Base-by-base conservation (phyloP, 92 coral and sea anemone genomes). In the Umimayanthus chanpuru region DNA sequence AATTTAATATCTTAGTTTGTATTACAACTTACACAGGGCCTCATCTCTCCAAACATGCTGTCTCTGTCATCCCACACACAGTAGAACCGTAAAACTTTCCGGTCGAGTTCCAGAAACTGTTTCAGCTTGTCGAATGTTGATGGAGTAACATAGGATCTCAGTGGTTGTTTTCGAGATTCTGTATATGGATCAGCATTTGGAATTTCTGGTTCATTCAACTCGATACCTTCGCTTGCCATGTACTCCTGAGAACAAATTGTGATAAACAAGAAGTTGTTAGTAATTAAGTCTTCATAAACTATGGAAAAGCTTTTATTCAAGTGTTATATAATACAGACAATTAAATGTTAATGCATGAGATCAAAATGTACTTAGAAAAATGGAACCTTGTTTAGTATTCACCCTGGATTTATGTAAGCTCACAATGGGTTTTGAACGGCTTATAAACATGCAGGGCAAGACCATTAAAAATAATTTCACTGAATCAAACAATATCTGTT, bases 61-160 rank as follows among this genome's bases (percentile, higher is more conserved):
- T 97, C 99, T 72, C 99, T 94, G 93, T 97, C 99, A 82, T 97
- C 99, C 99, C 99, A 97, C 70, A 97, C 98, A 89, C 99, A 97
- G 88, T 86, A 97, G 81, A 97, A 97, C 58, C 99, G 91, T 90
- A 97, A 81, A 18, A 97, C 99, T 66, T 97, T 96, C 26, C 99
- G 75, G 88, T 97, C 99, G 88, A 97, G 82, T 80, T 95, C 96
- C 81, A 97, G 36, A 84, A 97, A 97, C 91, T 97, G 99, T 58
- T 94, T 92, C 56, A 97, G 90, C 86, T 96, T 95, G 91, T 97
- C 99, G 91, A 97, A 97, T 6, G 92, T 90, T 2, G 99, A 95
- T 50, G 98, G 99, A 55, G 99, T 97, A 56, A 86, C 89, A 87
- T 97, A 97, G 72, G 92, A 88, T 11, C 96, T 94, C 15, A 96